Conservation (phyloP, 2,888 invertebrate species). For the Ligdia adustata region DNA sequence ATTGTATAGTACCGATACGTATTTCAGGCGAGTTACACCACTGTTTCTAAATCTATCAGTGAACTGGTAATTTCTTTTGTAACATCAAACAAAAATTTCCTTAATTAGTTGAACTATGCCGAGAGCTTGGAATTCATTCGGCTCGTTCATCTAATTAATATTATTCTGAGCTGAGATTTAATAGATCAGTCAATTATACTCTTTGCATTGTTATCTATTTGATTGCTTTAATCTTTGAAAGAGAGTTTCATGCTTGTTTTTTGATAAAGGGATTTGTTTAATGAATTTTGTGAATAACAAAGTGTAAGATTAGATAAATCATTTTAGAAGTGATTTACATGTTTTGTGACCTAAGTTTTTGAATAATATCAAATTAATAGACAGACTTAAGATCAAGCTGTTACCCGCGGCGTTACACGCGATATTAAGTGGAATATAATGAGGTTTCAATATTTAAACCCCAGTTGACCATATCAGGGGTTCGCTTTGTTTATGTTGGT, state of each 20-base stretch:
- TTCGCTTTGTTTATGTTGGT: too few species aligned
- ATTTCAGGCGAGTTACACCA: too few species aligned
- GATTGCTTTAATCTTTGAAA: slow-evolving; percentile 11
- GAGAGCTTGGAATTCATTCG: slow-evolving; percentile 9
- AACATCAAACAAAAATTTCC: slow-evolving; percentile 40
- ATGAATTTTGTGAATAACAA: neutral
- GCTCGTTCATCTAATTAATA: slow-evolving; percentile 23
- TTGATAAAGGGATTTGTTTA: slow-evolving; percentile 2
- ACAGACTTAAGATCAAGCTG: too few species aligned
- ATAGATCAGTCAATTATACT: slow-evolving; percentile 22
- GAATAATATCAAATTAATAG: too few species aligned
- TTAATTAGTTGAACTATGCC: slow-evolving; percentile 40
- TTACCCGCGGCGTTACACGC: too few species aligned
- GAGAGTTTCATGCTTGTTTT: slow-evolving; percentile 5
- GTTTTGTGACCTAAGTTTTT: too few species aligned
- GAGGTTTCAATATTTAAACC: too few species aligned
- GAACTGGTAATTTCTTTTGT: slow-evolving; percentile 37
- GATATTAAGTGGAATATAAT: too few species aligned
- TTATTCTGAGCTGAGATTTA: slow-evolving; percentile 16
- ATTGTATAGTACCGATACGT: too few species aligned
- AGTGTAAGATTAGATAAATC: too few species aligned
- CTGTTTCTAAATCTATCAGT: neutral
- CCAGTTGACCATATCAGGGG: too few species aligned
- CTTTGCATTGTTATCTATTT: slow-evolving; percentile 21
- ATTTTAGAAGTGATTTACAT: too few species aligned